Evolutionary conservation across 2,888 invertebrate species (phyloP), one percentile per base, ranked within the genome.

Genomic region (Ashinkailepas kermadecensis): DNA sequence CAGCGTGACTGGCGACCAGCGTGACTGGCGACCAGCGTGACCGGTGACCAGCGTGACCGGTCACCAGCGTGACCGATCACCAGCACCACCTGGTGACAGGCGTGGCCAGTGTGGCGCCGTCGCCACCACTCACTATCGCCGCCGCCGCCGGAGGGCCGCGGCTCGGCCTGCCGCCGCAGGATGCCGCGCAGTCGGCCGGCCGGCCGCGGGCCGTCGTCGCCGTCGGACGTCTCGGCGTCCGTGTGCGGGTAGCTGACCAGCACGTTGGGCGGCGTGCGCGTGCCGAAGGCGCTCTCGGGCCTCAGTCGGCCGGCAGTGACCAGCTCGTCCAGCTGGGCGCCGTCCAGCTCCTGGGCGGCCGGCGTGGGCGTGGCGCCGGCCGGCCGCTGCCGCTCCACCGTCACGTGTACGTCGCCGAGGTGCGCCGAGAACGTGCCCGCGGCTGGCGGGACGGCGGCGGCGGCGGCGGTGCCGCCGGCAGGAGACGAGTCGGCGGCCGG

Each of bases 231-330:
- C 64, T 64, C 62, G 80, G 18, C 64, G n/a, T 65, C 64, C 80
- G 80, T 80, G 21, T n/a, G 39, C 59, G 62, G 80, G 59, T 80
- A 62, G 80, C 25, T 25, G 59, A 65, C 59, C 18, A 54, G 25
- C 80, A 39, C 80, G 64, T 62, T 80, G 21, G 64, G 80, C 80
- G 62, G 62, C n/a, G 64, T 65, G 58, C 64, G 65, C 54, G 74
- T 74, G 74, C 74, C 74, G 56, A 74, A 74, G 15, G 74, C 74
- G 54, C 74, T 74, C 74, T 74, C 74, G 54, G 74, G 74, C 74
- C 74, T 7, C 54, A 74, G 74, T 8, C 74, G 74, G 6, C 74
- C 74, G 56, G 74, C 18, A 21, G 56, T 74, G 56, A 74, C 74
- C 56, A 74, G 74, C 7, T 74, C 56, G 56, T 56, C 21, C 56